Percentiles rank a stretch among this genome's conserved stretches.
phyloP scores from a whole-genome alignment of 1,140 invertebrate species.

The Drosophila tropicalis region DNA sequence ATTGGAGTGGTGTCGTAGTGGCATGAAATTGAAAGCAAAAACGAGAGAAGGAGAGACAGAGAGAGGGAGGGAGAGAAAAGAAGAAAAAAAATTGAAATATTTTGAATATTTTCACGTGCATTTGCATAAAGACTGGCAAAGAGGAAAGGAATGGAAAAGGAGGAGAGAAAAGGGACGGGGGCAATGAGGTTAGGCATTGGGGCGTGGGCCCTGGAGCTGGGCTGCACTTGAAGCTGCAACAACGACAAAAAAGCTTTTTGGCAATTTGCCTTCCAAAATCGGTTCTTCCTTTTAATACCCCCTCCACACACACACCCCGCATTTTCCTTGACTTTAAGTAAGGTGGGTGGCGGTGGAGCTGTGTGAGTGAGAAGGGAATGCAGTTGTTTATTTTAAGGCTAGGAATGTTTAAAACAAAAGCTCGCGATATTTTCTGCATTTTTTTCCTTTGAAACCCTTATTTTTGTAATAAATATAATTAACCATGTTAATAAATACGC shows the following conservation, averaged over 20 bases:
- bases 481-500: too few species aligned
- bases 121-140: constrained; percentile 61
- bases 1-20: not conserved
- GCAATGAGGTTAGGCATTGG: constrained; percentile 27
- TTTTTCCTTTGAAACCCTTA: too few species aligned
- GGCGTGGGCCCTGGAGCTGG: constrained; percentile 49
- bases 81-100: constrained; percentile 61
- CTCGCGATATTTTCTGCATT: not conserved
- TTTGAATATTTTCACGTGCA: constrained; percentile 81
- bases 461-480: too few species aligned
- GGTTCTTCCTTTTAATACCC: constrained; percentile 17
- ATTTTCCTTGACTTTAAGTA: constrained; percentile 5
- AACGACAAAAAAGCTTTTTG: constrained; percentile 71
- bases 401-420: not conserved
- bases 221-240: constrained; percentile 61
- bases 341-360: not conserved
- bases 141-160: not conserved
- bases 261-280: constrained; percentile 71
- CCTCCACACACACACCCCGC: too few species aligned
- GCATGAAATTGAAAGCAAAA: constrained; percentile 22
- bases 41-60: not conserved
- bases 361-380: not conserved
- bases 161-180: not conserved
- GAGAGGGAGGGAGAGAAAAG: constrained; percentile 20
- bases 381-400: not conserved